Evolutionary conservation across 2,888 invertebrate species (phyloP), one percentile per base, ranked within the genome.

Genomic region (Leptinotarsa tumamoca): DNA sequence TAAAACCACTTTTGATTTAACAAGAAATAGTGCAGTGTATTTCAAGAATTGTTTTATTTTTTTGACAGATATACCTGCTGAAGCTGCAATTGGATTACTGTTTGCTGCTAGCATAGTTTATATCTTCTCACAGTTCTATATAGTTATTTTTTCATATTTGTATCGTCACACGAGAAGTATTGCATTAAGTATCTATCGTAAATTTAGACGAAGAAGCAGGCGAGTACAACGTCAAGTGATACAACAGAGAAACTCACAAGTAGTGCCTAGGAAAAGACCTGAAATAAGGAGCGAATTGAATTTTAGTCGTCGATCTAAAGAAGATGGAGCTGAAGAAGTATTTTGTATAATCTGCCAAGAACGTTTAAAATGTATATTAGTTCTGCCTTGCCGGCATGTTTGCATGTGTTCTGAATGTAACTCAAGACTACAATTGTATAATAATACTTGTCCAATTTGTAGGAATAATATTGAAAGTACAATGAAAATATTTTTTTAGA

Each of bases 331-430:
- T 52, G 82, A 83, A 15, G 90, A 90, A 82, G 85, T 88, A 58
- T 84, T 89, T 17, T 91, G 91, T 87, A 89, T 91, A 18, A 90
- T 91, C 78, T 91, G 91, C 79, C 90, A 91, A 81, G 91, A 91
- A 80, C 84, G 89, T 4, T 89, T 89, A 76, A 91, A 91, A 84
- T 91, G 91, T 88, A 90, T 91, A 18, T 84, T 91, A 58, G 89
- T 90, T 63, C 83, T 91, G 72, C 91, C 91, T 0, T 91, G 91
- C 81, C 88, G 90, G 21, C 91, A 91, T 87, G 88, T 91, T 23
- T 91, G 91, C 80, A 84, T 91, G 54, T 91, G 91, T 82, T 86
- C 86, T 50, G 90, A 90, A 79, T 91, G 91, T 80, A 90, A 89
- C 78, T 83, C 88, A 78, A 86, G 89, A n/a, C 83, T 91, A n/a